Conservation (phyloP, 2,113 vertebrate species). For the Macrotis lagotis region DNA sequence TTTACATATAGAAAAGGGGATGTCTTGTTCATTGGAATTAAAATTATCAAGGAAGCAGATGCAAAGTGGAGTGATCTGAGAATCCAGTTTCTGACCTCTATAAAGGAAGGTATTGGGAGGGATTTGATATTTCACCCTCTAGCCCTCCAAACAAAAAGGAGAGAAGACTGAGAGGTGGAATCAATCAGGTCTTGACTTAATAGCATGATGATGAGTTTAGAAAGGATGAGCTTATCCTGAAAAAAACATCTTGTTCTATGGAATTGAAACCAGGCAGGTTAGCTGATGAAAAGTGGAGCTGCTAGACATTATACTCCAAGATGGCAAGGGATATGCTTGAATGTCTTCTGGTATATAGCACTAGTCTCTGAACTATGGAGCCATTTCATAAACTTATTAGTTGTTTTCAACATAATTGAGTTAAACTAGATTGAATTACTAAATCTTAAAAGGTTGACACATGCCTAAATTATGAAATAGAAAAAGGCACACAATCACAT, state of each 20-base stretch:
- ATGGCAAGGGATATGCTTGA: not conserved
- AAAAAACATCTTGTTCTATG: not conserved
- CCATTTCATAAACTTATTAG: not conserved
- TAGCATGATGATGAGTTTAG: not conserved
- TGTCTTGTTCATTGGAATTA: too few relatives aligned
- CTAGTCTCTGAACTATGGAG: not conserved
- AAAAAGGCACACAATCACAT: too few relatives aligned
- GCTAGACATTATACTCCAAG: not conserved
- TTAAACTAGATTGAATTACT: not conserved
- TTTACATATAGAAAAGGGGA: too few relatives aligned
- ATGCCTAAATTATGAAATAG: not conserved
- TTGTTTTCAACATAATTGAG: not conserved
- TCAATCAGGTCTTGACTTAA: not conserved
- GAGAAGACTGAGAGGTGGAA: not conserved
- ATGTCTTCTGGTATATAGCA: not conserved
- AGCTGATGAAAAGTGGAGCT: not conserved
- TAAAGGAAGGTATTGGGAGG: not conserved
- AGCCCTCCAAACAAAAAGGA: not conserved
- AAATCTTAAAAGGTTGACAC: not conserved
- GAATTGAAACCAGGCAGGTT: not conserved
- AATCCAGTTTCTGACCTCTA: not conserved
- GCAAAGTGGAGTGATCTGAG: not conserved
- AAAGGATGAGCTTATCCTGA: not conserved
- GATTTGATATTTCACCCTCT: not conserved
- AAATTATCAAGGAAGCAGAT: too few relatives aligned